A percentile compares a stretch with the other conserved stretches of the same genome.
Evolutionary conservation across 2,113 vertebrate species (phyloP).

Genomic region (Nanger granti): DNA sequence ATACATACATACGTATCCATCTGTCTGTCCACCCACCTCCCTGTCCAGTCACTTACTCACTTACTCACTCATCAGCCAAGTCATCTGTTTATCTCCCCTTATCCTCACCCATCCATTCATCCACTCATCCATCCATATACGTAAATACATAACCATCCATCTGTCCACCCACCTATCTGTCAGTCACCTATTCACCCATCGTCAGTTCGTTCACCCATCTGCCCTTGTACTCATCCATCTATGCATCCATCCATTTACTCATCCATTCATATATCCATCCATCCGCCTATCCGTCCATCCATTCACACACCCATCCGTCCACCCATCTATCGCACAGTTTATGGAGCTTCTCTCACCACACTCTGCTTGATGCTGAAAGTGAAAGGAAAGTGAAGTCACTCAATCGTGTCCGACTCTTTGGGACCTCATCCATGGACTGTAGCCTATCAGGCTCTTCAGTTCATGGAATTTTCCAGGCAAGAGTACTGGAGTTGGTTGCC

Average conservation of each 20-base stretch:
- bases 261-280: background rate
- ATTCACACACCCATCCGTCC: background rate
- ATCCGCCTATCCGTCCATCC: background rate
- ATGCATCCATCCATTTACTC: background rate
- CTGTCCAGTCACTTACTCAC: too few species aligned
- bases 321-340: too few species aligned
- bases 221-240: background rate
- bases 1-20: background rate
- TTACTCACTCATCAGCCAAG: too few species aligned
- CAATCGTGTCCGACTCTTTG: too few species aligned
- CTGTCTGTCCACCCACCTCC: rapidly evolving
- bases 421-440: too few species aligned
- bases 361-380: background rate
- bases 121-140: background rate
- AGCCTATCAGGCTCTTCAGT: too few species aligned
- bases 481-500: too few species aligned
- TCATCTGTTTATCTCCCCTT: too few species aligned
- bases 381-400: too few species aligned
- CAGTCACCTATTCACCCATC: background rate
- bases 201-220: background rate
- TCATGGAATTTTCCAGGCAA: too few species aligned
- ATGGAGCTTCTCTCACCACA: background rate
- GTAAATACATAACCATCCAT: rapidly evolving
- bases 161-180: background rate
- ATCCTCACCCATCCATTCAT: too few species aligned